These are phyloP conservation scores for Tympanuchus pallidicinctus DNA, from an alignment of 2,113 vertebrate species.

Conservation along the genomic window DNA sequence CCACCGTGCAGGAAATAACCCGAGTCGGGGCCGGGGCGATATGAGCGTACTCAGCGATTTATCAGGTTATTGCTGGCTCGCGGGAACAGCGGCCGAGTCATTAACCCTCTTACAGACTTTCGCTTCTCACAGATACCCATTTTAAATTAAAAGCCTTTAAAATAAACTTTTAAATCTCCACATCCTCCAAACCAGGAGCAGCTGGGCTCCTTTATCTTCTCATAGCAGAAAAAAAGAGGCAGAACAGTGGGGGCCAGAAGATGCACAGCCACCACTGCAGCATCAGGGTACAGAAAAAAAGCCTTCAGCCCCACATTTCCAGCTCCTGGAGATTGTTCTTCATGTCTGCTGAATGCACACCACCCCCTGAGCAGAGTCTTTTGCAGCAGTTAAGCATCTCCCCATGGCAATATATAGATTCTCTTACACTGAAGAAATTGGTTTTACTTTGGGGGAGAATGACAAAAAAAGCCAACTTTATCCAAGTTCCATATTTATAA, in stretches of 20 bases:
- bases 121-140: neutral
- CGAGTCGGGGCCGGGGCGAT: neutral
- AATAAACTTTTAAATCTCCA: neutral
- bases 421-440: neutral
- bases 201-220: neutral
- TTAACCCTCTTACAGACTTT: constrained; percentile 37
- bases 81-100: neutral
- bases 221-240: neutral
- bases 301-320: neutral
- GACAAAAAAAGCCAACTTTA: neutral
- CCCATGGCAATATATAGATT: neutral
- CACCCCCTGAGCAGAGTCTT: neutral
- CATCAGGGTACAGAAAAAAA: fast-evolving
- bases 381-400: neutral
- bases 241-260: fast-evolving
- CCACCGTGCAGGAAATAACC: constrained; percentile 14
- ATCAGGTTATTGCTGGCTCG: constrained; percentile 30
- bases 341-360: fast-evolving
- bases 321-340: neutral
- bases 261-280: neutral
- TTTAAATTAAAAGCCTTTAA: neutral
- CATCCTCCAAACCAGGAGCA: neutral
- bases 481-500: neutral
- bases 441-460: neutral
- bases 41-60: constrained; percentile 25